Evolutionary conservation across 1,140 invertebrate genomes (phyloP).

Genomic region (Drosophila ohnishii): DNA sequence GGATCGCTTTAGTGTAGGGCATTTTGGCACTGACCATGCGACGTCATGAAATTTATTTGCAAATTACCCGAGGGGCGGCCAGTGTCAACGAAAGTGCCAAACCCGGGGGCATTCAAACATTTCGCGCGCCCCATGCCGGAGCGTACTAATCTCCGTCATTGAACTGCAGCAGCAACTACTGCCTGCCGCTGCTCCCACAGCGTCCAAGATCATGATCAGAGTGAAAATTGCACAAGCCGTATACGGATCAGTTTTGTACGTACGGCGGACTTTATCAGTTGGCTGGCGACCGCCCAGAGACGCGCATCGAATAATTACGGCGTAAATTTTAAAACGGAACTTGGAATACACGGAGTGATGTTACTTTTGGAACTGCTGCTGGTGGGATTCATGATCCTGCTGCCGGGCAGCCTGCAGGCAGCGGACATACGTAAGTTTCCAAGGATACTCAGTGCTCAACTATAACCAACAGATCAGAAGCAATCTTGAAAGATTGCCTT

Average conservation of each 20-base stretch:
- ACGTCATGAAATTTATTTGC: conserved; percentile 45
- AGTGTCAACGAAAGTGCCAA: conserved; percentile 44
- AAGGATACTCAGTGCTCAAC: too few species aligned
- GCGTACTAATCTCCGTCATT: conserved; percentile 49
- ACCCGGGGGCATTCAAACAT: conserved; percentile 43
- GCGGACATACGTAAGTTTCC: conserved; percentile 58
- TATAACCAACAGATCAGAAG: neutral
- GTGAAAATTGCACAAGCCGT: conserved; percentile 37
- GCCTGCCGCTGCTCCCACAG: conserved; percentile 25
- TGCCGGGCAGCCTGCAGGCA: conserved; percentile 24
- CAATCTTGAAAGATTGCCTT: neutral
- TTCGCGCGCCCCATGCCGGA: conserved; percentile 36
- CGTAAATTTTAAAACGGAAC: conserved; percentile 26
- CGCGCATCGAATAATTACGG: conserved; percentile 34
- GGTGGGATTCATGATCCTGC: neutral
- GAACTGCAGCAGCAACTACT: conserved; percentile 43
- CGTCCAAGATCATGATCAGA: conserved; percentile 59
- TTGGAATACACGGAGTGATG: conserved; percentile 34
- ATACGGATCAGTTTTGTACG: conserved; percentile 41
- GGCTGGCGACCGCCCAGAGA: conserved; percentile 37
- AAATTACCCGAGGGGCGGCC: conserved; percentile 32
- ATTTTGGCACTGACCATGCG: conserved; percentile 24
- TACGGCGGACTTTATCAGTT: conserved; percentile 61
- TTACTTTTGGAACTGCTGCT: conserved; percentile 25
- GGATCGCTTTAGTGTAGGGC: conserved; percentile 9